Percentiles rank a stretch among this genome's conserved stretches.
Conservation (phyloP, 2,888 invertebrate species). For the Galerucella pusilla region DNA sequence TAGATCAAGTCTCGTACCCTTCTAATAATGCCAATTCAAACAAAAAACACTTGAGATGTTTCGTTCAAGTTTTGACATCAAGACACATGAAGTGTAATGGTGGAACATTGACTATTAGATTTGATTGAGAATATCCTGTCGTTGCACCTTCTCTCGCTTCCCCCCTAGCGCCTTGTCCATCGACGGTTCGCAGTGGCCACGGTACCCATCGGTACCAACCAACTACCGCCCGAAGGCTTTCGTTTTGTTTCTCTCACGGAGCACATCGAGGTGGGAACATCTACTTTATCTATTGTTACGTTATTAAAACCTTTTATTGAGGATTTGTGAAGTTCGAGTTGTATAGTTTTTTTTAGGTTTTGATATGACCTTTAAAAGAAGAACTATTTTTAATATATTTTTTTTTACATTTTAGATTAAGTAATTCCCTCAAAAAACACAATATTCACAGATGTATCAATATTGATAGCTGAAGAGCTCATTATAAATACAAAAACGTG, state of each 20-base stretch:
- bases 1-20: not conserved
- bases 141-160: conserved; percentile 38
- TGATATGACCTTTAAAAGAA: not conserved
- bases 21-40: not conserved
- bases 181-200: conserved; percentile 46
- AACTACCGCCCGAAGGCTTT: conserved; percentile 42
- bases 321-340: not conserved
- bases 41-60: not conserved
- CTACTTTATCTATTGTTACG: not conserved
- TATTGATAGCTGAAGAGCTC: no score
- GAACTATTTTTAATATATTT: no score
- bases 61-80: conserved; percentile 13
- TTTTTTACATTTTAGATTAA: no score
- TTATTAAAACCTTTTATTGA: not conserved
- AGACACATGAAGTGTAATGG: conserved; percentile 35
- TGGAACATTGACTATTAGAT: conserved; percentile 41
- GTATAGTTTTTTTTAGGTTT: not conserved
- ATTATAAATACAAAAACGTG: no score
- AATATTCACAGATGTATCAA: no score
- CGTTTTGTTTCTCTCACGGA: conserved; percentile 32
- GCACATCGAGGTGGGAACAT: conserved; percentile 19
- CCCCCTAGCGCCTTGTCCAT: conserved; percentile 36
- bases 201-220: conserved; percentile 58
- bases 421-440: no score
- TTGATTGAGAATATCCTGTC: conserved; percentile 58